Percentiles rank a stretch among this genome's conserved stretches.
These are phyloP conservation scores for Sturnus vulgaris DNA, from an alignment of 2,113 vertebrate genomes.

Conservation along the genomic window DNA sequence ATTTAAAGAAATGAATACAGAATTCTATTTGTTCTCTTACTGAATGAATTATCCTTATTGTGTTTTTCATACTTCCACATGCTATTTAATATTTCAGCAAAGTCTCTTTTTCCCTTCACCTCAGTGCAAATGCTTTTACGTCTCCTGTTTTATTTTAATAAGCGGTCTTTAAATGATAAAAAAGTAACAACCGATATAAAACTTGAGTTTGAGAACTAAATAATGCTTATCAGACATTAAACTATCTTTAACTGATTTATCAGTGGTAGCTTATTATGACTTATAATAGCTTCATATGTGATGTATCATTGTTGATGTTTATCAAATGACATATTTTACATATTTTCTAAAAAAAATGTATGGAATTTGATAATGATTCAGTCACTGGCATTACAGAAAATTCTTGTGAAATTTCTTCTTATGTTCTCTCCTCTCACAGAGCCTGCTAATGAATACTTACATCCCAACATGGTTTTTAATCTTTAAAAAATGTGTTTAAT, in stretches of 20 bases:
- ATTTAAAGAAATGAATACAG: conserved; percentile 34
- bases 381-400: background rate
- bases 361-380: background rate
- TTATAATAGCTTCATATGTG: background rate
- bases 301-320: background rate
- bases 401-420: background rate
- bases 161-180: background rate
- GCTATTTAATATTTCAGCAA: background rate
- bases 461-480: background rate
- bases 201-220: background rate
- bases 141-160: background rate
- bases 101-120: background rate
- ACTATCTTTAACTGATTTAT: background rate
- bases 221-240: background rate
- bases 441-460: background rate
- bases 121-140: background rate
- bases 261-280: background rate
- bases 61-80: background rate
- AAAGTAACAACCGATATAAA: background rate
- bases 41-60: background rate
- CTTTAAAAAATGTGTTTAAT: conserved; percentile 46
- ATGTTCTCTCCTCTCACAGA: background rate
- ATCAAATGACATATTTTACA: background rate
- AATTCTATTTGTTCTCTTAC: conserved; percentile 4
- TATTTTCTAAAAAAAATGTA: background rate